phyloP scores from a whole-genome alignment of 92 coral and sea anemone species.

The Zoanthus gigantus region DNA sequence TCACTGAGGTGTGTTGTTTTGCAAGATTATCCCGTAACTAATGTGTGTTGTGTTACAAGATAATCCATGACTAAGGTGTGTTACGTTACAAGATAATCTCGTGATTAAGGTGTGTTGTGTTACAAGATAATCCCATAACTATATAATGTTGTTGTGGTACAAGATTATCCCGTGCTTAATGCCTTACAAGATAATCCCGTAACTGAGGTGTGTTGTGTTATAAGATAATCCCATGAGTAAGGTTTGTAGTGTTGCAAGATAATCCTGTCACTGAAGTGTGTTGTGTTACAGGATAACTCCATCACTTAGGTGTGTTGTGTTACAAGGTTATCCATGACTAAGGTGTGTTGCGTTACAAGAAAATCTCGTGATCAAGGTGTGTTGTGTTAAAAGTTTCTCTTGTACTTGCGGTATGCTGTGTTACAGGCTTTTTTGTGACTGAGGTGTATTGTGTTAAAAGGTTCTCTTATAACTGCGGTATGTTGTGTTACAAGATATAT shows the following conservation, averaged over 20 bases:
- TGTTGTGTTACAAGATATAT: not conserved
- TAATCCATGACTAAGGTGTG: not conserved
- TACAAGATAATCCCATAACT: not conserved
- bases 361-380: not conserved
- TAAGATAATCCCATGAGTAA: not conserved
- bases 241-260: not conserved
- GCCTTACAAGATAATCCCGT: not conserved
- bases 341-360: not conserved
- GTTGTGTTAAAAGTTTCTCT: not conserved
- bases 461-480: not conserved
- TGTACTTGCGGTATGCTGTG: not conserved
- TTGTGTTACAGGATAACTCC: not conserved
- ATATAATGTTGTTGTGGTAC: not conserved
- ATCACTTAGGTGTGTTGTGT: too few species aligned
- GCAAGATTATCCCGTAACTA: not conserved
- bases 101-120: not conserved
- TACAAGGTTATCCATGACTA: not conserved
- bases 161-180: not conserved
- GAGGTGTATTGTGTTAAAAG: not conserved
- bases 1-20: not conserved
- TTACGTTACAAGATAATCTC: not conserved
- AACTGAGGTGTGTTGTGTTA: not conserved
- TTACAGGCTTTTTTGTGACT: not conserved
- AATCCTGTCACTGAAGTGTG: not conserved
- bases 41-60: not conserved